Evolutionary conservation across 2,888 invertebrate genomes (phyloP).

Genomic region (Lasioglossum morio): DNA sequence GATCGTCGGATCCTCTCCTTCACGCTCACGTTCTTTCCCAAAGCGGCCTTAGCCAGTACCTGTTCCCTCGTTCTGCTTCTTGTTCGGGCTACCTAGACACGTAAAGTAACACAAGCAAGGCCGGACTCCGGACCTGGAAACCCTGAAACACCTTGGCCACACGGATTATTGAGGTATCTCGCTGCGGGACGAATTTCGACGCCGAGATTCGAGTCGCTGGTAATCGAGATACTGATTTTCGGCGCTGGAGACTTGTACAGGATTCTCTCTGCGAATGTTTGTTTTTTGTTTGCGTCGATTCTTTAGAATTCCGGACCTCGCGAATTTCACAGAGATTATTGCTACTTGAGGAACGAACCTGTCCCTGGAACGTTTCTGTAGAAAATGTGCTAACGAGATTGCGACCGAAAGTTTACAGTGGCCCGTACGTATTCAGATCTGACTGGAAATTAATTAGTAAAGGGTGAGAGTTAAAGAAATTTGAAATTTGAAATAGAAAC

Average conservation of each 20-base stretch:
- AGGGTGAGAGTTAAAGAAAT: background rate
- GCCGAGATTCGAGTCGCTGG: background rate
- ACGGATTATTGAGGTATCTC: background rate
- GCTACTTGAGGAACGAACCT: background rate
- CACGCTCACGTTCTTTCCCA: conserved; percentile 34
- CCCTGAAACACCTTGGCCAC: conserved; percentile 36
- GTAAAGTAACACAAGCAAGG: conserved; percentile 22
- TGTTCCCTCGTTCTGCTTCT: background rate
- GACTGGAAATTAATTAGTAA: background rate
- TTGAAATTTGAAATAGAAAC: background rate
- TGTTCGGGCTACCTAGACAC: conserved; percentile 39
- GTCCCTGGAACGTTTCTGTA: background rate
- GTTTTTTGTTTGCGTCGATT: background rate
- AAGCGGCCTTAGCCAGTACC: background rate
- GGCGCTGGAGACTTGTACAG: background rate
- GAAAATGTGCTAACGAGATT: background rate
- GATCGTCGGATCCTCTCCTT: conserved; percentile 38
- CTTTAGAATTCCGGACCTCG: background rate
- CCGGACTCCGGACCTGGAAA: conserved; percentile 36
- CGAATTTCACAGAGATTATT: background rate
- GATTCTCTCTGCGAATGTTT: background rate
- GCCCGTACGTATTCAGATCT: background rate
- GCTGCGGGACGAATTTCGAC: background rate
- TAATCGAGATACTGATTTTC: background rate
- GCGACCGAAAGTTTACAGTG: background rate